Percentiles rank a stretch among this genome's conserved stretches.
phyloP scores from a whole-genome alignment of 2,888 invertebrate species.

The Cephus rjabovi region DNA sequence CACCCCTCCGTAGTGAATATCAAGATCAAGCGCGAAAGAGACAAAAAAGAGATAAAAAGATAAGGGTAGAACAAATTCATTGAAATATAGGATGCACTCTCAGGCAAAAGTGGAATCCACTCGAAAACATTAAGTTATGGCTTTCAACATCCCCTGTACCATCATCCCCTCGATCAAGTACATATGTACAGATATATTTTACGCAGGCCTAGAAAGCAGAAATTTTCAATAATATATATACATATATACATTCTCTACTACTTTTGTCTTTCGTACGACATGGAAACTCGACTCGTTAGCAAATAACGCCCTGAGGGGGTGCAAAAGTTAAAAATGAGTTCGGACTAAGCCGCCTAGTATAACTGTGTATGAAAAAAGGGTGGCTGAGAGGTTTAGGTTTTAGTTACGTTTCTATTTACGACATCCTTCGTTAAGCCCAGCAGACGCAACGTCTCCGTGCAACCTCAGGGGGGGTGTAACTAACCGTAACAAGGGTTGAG shows the following conservation, averaged over 20 bases:
- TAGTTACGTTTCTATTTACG: slow-evolving; percentile 44
- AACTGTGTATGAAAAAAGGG: slow-evolving; percentile 20
- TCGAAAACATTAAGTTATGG: background rate
- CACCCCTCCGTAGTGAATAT: slow-evolving; percentile 13
- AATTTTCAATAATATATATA: background rate
- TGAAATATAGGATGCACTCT: background rate
- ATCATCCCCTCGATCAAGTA: background rate
- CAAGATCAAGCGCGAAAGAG: background rate
- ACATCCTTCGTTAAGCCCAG: slow-evolving; percentile 40
- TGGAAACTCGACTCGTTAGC: background rate
- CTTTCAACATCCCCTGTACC: background rate
- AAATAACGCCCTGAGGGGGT: background rate
- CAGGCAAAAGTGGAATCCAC: background rate
- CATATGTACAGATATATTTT: background rate
- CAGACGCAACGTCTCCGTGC: background rate
- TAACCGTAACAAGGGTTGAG: background rate
- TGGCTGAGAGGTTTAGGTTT: slow-evolving; percentile 36
- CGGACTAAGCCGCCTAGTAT: background rate
- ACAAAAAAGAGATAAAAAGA: background rate
- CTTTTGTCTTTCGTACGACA: no score
- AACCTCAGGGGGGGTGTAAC: background rate
- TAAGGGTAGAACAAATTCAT: background rate
- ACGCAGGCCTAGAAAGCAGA: background rate
- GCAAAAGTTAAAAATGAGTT: background rate
- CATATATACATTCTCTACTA: no score